Evolutionary conservation across 1,140 invertebrate species (phyloP).

Genomic region (Papilio helenus): DNA sequence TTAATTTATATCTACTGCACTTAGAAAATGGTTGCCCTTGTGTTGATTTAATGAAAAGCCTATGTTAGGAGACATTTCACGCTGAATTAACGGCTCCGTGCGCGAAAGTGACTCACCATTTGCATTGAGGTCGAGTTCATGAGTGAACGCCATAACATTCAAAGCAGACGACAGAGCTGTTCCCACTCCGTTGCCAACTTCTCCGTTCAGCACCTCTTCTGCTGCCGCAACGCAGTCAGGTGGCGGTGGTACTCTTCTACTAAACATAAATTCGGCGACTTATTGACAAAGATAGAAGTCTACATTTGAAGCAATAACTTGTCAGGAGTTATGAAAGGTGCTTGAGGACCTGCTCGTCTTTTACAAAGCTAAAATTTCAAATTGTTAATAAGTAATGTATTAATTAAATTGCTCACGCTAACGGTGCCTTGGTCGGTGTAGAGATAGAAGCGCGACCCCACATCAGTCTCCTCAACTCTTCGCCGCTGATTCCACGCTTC

Average conservation of each 20-base stretch:
- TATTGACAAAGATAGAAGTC: background rate
- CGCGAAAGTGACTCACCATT: constrained; percentile 44
- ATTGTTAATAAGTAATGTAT: background rate
- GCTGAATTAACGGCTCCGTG: background rate
- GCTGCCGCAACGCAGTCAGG: constrained; percentile 63
- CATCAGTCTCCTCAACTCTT: constrained; percentile 92
- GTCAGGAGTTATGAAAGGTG: background rate
- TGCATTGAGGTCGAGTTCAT: constrained; percentile 84
- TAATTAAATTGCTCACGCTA: constrained; percentile 80
- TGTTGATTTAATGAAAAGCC: background rate
- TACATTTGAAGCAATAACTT: background rate
- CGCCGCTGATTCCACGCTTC: constrained; percentile 92
- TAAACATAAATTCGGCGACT: background rate
- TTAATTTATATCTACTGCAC: no score
- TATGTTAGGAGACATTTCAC: background rate
- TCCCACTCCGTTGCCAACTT: constrained; percentile 70
- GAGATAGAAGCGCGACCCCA: constrained; percentile 94
- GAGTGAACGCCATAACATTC: constrained; percentile 91
- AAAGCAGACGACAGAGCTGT: constrained; percentile 89
- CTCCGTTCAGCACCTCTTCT: constrained; percentile 61
- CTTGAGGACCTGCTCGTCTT: no score
- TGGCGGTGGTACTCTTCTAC: constrained; percentile 53
- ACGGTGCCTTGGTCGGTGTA: constrained; percentile 89
- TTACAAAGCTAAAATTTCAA: no score
- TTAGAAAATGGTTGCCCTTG: background rate